phyloP scores from a whole-genome alignment of 1,140 invertebrate species.

The Leptonema lineaticorne region DNA sequence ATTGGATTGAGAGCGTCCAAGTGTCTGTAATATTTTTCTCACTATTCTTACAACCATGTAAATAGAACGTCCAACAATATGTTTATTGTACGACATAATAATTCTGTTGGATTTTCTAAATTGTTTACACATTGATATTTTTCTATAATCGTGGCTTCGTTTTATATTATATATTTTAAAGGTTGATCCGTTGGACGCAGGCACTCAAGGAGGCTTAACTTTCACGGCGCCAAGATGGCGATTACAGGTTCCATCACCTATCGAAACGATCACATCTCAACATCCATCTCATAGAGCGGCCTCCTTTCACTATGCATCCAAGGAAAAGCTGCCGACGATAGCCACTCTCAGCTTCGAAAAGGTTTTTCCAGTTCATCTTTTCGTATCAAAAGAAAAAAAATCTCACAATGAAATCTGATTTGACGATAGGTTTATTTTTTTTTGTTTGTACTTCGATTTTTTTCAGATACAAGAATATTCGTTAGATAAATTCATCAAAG shows the following conservation, averaged over 20 bases:
- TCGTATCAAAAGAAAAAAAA: too few relatives aligned
- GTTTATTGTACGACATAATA: too few relatives aligned
- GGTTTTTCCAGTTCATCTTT: slow-evolving; percentile 55
- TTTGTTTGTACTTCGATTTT: background rate
- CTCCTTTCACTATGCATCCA: slow-evolving; percentile 60
- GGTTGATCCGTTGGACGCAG: slow-evolving; percentile 91
- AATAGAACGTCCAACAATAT: too few relatives aligned
- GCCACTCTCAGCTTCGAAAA: slow-evolving; percentile 85
- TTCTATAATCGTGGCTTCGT: too few relatives aligned
- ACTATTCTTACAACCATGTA: too few relatives aligned
- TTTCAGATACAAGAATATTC: slow-evolving; percentile 1
- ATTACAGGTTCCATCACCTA: slow-evolving; percentile 79
- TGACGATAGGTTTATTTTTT: too few relatives aligned
- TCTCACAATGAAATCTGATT: too few relatives aligned
- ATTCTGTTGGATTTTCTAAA: too few relatives aligned
- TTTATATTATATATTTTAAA: too few relatives aligned
- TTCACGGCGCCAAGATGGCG: slow-evolving; percentile 94
- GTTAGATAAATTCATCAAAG: background rate
- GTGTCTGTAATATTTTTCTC: slow-evolving; percentile 59
- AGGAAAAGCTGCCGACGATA: slow-evolving; percentile 80
- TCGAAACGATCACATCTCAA: slow-evolving; percentile 81
- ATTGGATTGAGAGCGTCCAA: slow-evolving; percentile 88
- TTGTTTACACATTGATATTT: too few relatives aligned
- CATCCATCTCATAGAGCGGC: slow-evolving; percentile 46
- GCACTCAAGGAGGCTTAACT: slow-evolving; percentile 92